A percentile compares a stretch with the other conserved stretches of the same genome.
Evolutionary conservation across 64 coral and sea anemone genomes (phyloP).

Genomic region (Astreopora myriophthalma): DNA sequence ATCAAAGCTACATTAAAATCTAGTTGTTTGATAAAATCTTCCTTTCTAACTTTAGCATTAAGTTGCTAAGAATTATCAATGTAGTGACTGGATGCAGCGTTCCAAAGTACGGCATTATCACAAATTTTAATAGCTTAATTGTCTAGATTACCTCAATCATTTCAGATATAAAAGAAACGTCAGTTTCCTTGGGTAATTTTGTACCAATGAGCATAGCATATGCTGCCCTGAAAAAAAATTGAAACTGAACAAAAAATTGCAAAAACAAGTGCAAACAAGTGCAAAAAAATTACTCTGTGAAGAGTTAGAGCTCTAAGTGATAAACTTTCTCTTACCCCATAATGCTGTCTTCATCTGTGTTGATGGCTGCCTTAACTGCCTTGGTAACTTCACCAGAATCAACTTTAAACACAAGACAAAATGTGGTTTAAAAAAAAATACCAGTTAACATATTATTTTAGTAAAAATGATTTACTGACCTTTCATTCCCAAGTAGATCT

Average conservation of each 20-base stretch:
- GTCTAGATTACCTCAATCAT: constrained; percentile 81
- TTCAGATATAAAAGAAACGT: constrained; percentile 82
- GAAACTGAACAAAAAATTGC: background rate
- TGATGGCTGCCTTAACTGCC: constrained; percentile 75
- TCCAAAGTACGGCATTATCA: background rate
- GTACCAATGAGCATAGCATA: constrained; percentile 79
- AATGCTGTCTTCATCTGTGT: constrained; percentile 86
- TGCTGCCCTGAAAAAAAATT: constrained; percentile 62
- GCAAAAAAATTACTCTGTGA: background rate
- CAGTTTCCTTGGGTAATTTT: constrained; percentile 56
- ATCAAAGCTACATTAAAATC: no score
- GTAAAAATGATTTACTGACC: constrained; percentile 13
- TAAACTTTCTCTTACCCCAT: constrained; percentile 41
- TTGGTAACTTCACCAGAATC: constrained; percentile 58
- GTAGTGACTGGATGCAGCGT: no score
- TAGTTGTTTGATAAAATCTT: no score
- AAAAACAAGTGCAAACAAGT: background rate
- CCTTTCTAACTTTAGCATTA: no score
- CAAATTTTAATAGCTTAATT: background rate
- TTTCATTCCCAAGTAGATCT: constrained; percentile 81
- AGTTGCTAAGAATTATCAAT: no score
- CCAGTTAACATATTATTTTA: no score
- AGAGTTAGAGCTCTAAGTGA: background rate
- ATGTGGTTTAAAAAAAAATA: no score
- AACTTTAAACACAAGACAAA: constrained; percentile 53